phyloP scores from a whole-genome alignment of 2,113 vertebrate species.

The Callorhinus ursinus region DNA sequence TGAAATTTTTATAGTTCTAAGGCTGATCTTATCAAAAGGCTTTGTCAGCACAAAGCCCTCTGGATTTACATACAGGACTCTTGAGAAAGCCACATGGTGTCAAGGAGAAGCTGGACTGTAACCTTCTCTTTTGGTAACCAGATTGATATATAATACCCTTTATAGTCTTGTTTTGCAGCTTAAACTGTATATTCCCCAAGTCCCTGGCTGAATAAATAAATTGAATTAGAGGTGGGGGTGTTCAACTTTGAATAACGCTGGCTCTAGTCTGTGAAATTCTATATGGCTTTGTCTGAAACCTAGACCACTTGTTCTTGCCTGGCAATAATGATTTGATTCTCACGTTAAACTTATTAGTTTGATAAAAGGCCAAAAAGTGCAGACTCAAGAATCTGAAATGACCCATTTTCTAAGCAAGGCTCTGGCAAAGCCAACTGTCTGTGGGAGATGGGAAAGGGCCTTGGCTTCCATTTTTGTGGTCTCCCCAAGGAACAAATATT shows the following conservation, averaged over 20 bases:
- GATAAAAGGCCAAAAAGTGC: slow-evolving; percentile 72
- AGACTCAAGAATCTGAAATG: slow-evolving; percentile 62
- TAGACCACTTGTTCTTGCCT: slow-evolving; percentile 63
- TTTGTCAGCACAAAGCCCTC: slow-evolving; percentile 63
- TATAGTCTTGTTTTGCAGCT: slow-evolving; percentile 71
- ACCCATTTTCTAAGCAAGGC: slow-evolving; percentile 73
- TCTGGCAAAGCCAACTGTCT: slow-evolving; percentile 62
- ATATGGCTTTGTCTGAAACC: slow-evolving; percentile 71
- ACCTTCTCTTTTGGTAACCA: slow-evolving; percentile 67
- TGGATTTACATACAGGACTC: slow-evolving; percentile 50
- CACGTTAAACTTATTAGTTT: slow-evolving; percentile 70
- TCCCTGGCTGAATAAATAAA: slow-evolving; percentile 76
- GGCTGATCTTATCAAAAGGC: slow-evolving; percentile 63
- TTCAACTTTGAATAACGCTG: slow-evolving; percentile 32
- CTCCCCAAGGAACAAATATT: slow-evolving; percentile 70
- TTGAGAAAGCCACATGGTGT: slow-evolving; percentile 62
- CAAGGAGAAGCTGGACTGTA: slow-evolving; percentile 60
- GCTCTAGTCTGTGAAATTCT: slow-evolving; percentile 69
- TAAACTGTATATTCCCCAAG: slow-evolving; percentile 74
- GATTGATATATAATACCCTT: slow-evolving; percentile 76
- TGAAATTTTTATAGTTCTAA: slow-evolving; percentile 33
- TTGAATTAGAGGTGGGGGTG: slow-evolving; percentile 18
- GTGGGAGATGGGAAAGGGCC: slow-evolving; percentile 72
- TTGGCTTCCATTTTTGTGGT: slow-evolving; percentile 74
- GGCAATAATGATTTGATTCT: slow-evolving; percentile 63